These are phyloP conservation scores for Lottia gigantea DNA, from an alignment of 2,888 invertebrate species.

Conservation along the genomic window DNA sequence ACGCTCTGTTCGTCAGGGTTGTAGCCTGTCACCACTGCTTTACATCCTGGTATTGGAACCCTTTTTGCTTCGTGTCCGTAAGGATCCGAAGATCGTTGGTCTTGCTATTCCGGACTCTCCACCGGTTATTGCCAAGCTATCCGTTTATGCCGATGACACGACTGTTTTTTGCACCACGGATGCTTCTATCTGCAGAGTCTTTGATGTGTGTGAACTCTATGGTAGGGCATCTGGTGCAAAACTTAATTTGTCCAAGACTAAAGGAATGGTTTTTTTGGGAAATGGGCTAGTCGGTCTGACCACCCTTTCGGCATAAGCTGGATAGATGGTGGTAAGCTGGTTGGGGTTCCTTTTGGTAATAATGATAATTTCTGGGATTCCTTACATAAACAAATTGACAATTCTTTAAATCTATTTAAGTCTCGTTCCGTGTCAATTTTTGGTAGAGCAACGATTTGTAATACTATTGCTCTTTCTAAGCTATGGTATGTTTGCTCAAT, in stretches of 20 bases:
- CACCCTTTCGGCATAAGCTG: not conserved
- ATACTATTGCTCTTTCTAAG: no score
- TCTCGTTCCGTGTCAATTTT: no score
- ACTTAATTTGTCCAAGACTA: constrained; percentile 19
- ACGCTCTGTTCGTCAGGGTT: no score
- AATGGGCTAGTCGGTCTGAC: not conserved
- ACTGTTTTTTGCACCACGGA: not conserved
- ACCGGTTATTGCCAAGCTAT: not conserved
- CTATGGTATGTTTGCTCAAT: no score
- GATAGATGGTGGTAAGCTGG: not conserved
- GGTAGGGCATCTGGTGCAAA: constrained; percentile 13
- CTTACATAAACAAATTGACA: constrained; percentile 22
- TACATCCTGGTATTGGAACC: not conserved
- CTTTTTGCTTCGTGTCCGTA: not conserved
- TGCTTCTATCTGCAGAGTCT: not conserved
- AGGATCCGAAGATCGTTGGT: not conserved
- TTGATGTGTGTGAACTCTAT: not conserved
- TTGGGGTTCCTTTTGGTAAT: constrained; percentile 22
- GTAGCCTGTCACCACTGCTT: no score
- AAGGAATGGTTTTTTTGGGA: not conserved
- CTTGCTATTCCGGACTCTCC: not conserved
- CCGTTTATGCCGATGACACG: not conserved
- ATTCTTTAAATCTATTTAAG: not conserved
- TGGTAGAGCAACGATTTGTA: no score
- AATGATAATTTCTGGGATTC: constrained; percentile 25